Evolutionary conservation across 2,888 invertebrate species (phyloP).

Genomic region (Listrodromus nycthemerus): DNA sequence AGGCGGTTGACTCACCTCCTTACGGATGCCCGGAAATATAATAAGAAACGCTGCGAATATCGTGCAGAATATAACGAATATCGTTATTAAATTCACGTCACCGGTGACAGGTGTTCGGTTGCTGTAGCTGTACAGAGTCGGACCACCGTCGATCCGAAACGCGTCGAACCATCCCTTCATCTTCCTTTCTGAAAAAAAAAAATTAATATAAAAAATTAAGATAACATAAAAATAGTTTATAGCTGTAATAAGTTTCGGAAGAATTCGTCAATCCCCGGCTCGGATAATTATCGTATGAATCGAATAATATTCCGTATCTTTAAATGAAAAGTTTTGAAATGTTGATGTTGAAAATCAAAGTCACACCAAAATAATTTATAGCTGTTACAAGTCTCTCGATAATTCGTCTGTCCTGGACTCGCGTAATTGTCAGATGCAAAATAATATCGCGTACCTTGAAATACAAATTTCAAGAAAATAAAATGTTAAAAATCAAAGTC

Average conservation of each 20-base stretch:
- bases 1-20: conserved; percentile 89
- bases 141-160: conserved; percentile 98
- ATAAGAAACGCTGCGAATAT: conserved; percentile 97
- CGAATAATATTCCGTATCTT: neutral
- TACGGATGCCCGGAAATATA: conserved; percentile 97
- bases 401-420: too few relatives aligned
- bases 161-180: conserved; percentile 99
- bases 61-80: conserved; percentile 94
- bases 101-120: conserved; percentile 98
- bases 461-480: neutral
- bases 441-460: neutral
- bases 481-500: too few relatives aligned
- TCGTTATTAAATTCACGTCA: conserved; percentile 94
- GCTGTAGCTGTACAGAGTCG: conserved; percentile 97
- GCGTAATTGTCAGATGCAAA: too few relatives aligned
- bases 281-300: neutral
- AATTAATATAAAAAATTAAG: neutral
- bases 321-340: neutral
- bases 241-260: neutral
- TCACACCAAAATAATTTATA: too few relatives aligned
- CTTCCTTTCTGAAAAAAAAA: conserved; percentile 80
- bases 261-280: neutral
- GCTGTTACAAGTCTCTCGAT: too few relatives aligned
- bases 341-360: neutral
- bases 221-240: neutral